Evolutionary conservation across 2,113 vertebrate species (phyloP), one percentile per base, ranked within the genome.

Genomic region (Megalops atlanticus): DNA sequence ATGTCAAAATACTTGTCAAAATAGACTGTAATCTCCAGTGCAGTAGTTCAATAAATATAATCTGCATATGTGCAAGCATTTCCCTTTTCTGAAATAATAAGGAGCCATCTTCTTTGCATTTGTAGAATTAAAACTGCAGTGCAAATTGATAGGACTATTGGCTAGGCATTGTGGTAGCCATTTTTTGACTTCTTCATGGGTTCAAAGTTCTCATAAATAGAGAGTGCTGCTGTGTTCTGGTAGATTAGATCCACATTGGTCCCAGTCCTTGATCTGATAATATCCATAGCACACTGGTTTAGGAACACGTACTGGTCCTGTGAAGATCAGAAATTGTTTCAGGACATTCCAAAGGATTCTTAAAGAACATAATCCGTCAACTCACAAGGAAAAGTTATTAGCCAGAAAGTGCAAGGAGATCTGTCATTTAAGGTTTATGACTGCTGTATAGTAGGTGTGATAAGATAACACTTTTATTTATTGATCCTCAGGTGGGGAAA

Each of bases 271-370:
- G 97, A 94, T 89, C 91, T 94, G 90, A 99, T 97, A 74, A 98
- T 92, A 87, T 99, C 97, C 92, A 96, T 82, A 78, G 97, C 96
- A 81, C 97, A 99, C 87, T 97, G 95, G 88, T 98, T 96, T 88
- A 99, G 88, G 92, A 97, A 98, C 83, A 99, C 89, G 0, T 97
- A 99, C 87, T 99, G 98, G 84, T 97, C 96, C 98, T 99, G 91
- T 76, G 21, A 77, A 82, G 77, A 39, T 85, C 4, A 78, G 38
- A n/a, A 27, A 31, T 27, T 10, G 24, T 64, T 31, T 64, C 58
- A 64, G 58, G 31, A 31, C 58, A 64, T 10, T 21, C 8, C 58
- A 64, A 11, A n/a, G 3, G 18, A 18, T 58, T 6, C 52, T 58
- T 8, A n/a, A 11, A 49, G 47, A 49, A 49, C 47, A 49, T 11